Conservation (phyloP, 2,113 vertebrate species). For the Dipodomys merriami region DNA sequence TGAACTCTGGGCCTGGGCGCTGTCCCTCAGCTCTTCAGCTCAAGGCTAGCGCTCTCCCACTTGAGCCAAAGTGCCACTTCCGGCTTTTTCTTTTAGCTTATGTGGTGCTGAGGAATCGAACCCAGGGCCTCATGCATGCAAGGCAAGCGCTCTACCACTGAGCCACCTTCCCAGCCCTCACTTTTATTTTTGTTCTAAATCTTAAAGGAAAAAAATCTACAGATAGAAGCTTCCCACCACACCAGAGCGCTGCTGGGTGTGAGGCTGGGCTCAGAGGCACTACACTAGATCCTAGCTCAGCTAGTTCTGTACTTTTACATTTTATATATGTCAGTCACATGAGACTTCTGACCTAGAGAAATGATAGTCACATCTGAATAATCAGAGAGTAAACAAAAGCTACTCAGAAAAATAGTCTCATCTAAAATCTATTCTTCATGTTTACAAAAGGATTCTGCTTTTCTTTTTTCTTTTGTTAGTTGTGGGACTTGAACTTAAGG, state of each 20-base stretch:
- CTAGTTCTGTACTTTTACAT: slow-evolving; percentile 48
- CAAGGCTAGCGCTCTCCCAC: too few relatives aligned
- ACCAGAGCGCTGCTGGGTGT: slow-evolving; percentile 57
- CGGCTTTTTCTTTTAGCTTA: too few relatives aligned
- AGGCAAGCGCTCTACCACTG: too few relatives aligned
- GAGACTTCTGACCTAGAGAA: slow-evolving; percentile 28
- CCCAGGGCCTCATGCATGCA: too few relatives aligned
- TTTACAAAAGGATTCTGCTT: not conserved
- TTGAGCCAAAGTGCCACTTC: too few relatives aligned
- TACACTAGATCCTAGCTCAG: slow-evolving; percentile 36
- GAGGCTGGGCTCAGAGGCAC: not conserved
- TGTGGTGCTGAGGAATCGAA: too few relatives aligned
- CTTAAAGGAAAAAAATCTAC: slow-evolving; percentile 64
- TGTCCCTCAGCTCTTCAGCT: too few relatives aligned
- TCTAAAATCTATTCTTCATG: not conserved
- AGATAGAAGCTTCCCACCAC: slow-evolving; percentile 66
- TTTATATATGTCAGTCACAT: not conserved
- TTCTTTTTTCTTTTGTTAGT: too few relatives aligned
- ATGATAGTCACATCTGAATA: slow-evolving; percentile 16
- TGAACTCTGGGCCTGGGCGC: too few relatives aligned
- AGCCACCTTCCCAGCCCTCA: too few relatives aligned
- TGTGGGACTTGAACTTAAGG: too few relatives aligned
- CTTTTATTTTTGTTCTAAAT: slow-evolving; percentile 14
- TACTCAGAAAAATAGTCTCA: not conserved
- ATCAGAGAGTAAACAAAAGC: slow-evolving; percentile 25